Conservation (phyloP, 2,113 vertebrate genomes). For the Martes martes region DNA sequence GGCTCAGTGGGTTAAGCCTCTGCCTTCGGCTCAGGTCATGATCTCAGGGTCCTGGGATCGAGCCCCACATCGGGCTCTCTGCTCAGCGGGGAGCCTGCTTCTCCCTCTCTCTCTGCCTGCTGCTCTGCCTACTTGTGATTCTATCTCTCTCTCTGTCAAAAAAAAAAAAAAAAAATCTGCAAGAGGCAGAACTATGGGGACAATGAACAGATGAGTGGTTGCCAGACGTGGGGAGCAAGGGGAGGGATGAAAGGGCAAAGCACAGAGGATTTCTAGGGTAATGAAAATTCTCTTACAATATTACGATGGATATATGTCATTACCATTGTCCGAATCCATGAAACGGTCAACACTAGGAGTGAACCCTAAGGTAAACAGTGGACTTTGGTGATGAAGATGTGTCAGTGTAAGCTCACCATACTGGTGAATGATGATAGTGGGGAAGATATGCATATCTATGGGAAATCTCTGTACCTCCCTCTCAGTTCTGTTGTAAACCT, state of each 20-base stretch:
- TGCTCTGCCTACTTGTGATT: too few relatives aligned
- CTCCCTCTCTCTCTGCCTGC: too few relatives aligned
- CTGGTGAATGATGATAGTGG: not conserved
- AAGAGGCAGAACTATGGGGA: not conserved
- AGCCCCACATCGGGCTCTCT: too few relatives aligned
- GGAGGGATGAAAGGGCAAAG: not conserved
- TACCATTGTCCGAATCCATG: not conserved
- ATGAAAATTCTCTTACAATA: not conserved
- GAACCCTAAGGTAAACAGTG: not conserved
- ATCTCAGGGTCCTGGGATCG: too few relatives aligned
- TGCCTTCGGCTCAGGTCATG: too few relatives aligned
- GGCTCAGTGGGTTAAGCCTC: too few relatives aligned
- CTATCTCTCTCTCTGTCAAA: too few relatives aligned
- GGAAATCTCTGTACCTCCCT: not conserved
- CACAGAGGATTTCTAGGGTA: not conserved
- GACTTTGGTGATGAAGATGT: not conserved
- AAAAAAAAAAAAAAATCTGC: too few relatives aligned
- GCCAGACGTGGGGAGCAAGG: not conserved
- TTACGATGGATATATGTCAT: not conserved
- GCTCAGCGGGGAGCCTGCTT: too few relatives aligned
- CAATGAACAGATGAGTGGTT: not conserved
- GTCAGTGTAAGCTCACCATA: not conserved
- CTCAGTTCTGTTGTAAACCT: not conserved
- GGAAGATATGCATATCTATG: not conserved
- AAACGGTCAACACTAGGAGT: too few relatives aligned